Evolutionary conservation across 2,888 invertebrate species (phyloP).

Genomic region (Chorisops tibialis): DNA sequence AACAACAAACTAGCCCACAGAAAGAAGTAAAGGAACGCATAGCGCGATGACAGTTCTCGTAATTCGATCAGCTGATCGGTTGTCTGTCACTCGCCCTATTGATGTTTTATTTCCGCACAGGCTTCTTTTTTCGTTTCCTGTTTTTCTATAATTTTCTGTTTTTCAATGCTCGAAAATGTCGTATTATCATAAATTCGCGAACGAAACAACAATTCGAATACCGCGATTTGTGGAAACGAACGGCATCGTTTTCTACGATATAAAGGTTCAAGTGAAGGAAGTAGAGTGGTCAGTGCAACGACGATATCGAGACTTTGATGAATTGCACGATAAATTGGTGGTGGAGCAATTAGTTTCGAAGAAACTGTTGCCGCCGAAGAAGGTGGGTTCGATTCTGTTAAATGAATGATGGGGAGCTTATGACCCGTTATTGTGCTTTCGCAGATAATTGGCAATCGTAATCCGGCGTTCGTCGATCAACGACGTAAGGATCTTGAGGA

Average conservation of each 20-base stretch:
- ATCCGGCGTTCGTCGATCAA: constrained; percentile 81
- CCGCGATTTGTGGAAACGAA: constrained; percentile 63
- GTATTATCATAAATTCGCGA: constrained; percentile 66
- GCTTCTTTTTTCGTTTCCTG: too few species aligned
- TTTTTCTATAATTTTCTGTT: too few species aligned
- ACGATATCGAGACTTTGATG: constrained; percentile 86
- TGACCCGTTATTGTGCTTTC: background rate
- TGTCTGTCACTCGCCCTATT: too few species aligned
- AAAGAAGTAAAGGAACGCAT: too few species aligned
- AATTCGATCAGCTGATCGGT: too few species aligned
- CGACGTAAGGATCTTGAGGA: constrained; percentile 74
- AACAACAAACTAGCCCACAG: too few species aligned
- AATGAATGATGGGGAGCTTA: background rate
- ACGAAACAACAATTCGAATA: constrained; percentile 65
- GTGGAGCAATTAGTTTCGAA: constrained; percentile 76
- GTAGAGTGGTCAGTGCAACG: constrained; percentile 74
- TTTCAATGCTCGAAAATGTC: constrained; percentile 58
- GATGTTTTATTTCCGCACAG: too few species aligned
- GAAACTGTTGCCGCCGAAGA: constrained; percentile 88
- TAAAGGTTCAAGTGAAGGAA: constrained; percentile 63
- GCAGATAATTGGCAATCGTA: constrained; percentile 78
- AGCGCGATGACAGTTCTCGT: too few species aligned
- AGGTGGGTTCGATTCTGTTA: constrained; percentile 48
- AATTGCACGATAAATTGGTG: constrained; percentile 80
- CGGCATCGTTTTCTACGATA: constrained; percentile 69